A percentile compares a stretch with the other conserved stretches of the same genome.
These are phyloP conservation scores for Botia almorhae DNA, from an alignment of 2,797 vertebrate species.

Conservation along the genomic window DNA sequence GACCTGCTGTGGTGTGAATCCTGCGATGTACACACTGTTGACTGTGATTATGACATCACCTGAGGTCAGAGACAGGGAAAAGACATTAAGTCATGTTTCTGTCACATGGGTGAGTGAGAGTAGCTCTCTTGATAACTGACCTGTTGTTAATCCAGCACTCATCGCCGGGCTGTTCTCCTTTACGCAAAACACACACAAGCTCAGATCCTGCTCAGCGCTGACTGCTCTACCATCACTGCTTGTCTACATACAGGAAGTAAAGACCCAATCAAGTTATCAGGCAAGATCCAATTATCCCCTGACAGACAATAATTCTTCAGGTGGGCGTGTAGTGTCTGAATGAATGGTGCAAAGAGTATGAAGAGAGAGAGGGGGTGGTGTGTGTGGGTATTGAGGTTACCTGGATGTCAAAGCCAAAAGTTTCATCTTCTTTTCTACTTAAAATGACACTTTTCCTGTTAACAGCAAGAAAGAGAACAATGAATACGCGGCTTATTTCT, in stretches of 20 bases:
- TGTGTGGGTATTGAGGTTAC: slow-evolving; percentile 63
- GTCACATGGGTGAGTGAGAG: not conserved
- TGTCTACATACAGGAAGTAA: slow-evolving; percentile 67
- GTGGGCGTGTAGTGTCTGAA: slow-evolving; percentile 16
- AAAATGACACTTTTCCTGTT: slow-evolving; percentile 57
- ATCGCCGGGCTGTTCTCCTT: slow-evolving; percentile 79
- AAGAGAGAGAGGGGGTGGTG: not conserved
- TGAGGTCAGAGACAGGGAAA: slow-evolving; percentile 56
- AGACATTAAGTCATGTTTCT: not conserved
- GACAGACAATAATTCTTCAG: slow-evolving; percentile 29
- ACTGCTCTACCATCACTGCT: slow-evolving; percentile 66
- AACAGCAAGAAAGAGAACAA: not conserved
- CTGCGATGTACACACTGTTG: slow-evolving; percentile 74
- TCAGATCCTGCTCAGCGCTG: slow-evolving; percentile 63
- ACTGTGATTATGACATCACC: slow-evolving; percentile 81
- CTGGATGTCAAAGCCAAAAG: slow-evolving; percentile 87
- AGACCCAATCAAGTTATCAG: slow-evolving; percentile 30
- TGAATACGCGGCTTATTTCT: not conserved
- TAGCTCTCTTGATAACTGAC: slow-evolving; percentile 62
- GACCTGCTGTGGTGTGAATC: slow-evolving; percentile 78
- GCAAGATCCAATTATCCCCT: slow-evolving; percentile 27
- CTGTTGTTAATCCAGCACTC: slow-evolving; percentile 75
- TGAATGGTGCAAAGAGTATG: slow-evolving; percentile 9
- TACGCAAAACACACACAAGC: slow-evolving; percentile 76
- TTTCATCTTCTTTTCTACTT: slow-evolving; percentile 79